Percentiles rank a stretch among this genome's conserved stretches.
These are phyloP conservation scores for Dasyprocta punctata DNA, from an alignment of 2,113 vertebrate genomes.

Conservation along the genomic window DNA sequence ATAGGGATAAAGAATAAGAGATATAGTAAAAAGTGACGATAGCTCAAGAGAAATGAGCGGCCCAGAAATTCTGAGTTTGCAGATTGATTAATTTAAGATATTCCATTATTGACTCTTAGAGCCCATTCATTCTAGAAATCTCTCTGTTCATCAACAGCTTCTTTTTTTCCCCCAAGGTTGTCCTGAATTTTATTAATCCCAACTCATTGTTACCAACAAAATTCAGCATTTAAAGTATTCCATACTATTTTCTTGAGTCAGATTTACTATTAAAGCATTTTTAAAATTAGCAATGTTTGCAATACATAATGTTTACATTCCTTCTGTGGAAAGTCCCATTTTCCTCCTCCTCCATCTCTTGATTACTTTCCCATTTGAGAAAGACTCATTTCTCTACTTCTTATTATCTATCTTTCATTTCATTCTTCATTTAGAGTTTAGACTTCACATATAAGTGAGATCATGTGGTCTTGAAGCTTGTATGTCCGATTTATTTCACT, in stretches of 20 bases:
- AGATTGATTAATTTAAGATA: not conserved
- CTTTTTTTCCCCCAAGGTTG: slow-evolving; percentile 23
- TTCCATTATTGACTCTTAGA: not conserved
- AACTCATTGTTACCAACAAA: slow-evolving; percentile 59
- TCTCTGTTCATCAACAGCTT: not conserved
- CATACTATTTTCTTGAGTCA: not conserved
- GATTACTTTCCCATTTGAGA: not conserved
- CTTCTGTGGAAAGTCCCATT: not conserved
- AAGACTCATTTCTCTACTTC: not conserved
- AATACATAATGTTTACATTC: not conserved
- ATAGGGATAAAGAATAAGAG: not conserved
- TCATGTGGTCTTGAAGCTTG: not conserved
- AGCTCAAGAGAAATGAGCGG: not conserved
- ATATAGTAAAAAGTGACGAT: not conserved
- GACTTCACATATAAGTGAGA: not conserved
- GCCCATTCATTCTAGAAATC: not conserved
- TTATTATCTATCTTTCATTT: not conserved
- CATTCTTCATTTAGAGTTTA: not conserved
- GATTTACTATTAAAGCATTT: not conserved
- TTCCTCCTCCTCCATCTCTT: not conserved
- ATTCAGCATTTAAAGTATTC: slow-evolving; percentile 69
- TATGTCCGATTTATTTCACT: not conserved
- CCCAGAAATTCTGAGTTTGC: not conserved
- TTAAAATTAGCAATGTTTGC: not conserved
- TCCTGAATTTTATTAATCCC: slow-evolving; percentile 69